A percentile compares a stretch with the other conserved stretches of the same genome.
Evolutionary conservation across 2,113 vertebrate species (phyloP).

Genomic region (Indri indri): DNA sequence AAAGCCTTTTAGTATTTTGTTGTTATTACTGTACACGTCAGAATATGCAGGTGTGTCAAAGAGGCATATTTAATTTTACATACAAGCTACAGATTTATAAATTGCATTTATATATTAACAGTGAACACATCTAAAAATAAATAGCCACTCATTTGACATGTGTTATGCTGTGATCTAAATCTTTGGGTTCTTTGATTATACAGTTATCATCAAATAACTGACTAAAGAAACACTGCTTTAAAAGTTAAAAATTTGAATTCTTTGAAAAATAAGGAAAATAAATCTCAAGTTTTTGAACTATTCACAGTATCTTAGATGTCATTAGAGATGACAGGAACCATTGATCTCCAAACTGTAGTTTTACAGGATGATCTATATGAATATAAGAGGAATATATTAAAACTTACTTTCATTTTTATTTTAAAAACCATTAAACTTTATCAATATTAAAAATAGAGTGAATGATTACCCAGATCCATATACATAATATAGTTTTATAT

Average conservation of each 20-base stretch:
- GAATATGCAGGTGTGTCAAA: constrained; percentile 11
- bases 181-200: constrained; percentile 14
- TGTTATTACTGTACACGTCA: constrained; percentile 5
- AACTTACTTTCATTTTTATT: constrained; percentile 23
- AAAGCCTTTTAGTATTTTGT: constrained; percentile 49
- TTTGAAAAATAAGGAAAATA: constrained; percentile 43
- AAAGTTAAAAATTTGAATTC: constrained; percentile 45
- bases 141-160: background rate
- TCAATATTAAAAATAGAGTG: background rate
- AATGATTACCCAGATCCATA: background rate
- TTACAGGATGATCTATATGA: background rate
- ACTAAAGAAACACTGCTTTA: constrained; percentile 15
- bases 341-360: background rate
- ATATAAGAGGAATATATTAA: background rate
- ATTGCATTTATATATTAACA: constrained; percentile 33
- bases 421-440: constrained; percentile 19
- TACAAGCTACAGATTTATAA: constrained; percentile 35
- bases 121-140: constrained; percentile 31
- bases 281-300: constrained; percentile 11
- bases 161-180: constrained; percentile 38
- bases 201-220: background rate
- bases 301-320: background rate
- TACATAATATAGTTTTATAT: background rate
- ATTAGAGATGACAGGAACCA: background rate
- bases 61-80: constrained; percentile 48